Percentiles rank a stretch among this genome's conserved stretches.
Conservation (phyloP, 2,113 vertebrate species). For the Phrynosoma blainvillii region DNA sequence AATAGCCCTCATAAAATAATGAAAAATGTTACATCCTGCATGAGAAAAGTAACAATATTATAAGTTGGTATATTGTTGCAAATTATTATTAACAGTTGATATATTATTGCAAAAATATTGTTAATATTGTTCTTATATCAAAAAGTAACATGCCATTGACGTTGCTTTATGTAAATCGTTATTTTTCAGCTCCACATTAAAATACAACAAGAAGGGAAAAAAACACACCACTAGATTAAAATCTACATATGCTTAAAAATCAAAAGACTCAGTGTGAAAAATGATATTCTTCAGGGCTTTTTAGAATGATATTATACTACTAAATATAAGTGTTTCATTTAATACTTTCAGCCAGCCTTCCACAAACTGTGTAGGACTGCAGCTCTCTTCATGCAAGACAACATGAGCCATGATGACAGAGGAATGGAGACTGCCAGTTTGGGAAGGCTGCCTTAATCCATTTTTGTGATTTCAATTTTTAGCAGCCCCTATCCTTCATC, state of each 20-base stretch:
- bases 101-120: too few species aligned
- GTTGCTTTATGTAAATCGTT: neutral
- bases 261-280: neutral
- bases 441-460: neutral
- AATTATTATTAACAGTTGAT: neutral
- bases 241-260: too few species aligned
- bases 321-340: neutral
- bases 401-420: neutral
- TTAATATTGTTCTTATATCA: neutral
- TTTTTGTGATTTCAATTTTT: neutral
- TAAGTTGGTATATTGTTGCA: neutral
- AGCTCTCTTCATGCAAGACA: too few species aligned
- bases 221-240: too few species aligned
- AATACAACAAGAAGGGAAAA: too few species aligned
- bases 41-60: neutral
- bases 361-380: too few species aligned
- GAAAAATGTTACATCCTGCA: neutral
- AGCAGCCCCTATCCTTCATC: neutral
- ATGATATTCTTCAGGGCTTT: neutral
- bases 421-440: neutral
- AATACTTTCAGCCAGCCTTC: neutral
- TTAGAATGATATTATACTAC: neutral
- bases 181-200: neutral
- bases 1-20: too few species aligned
- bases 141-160: neutral